phyloP scores from a whole-genome alignment of 2,113 vertebrate genomes.

The Larimichthys polyactis region DNA sequence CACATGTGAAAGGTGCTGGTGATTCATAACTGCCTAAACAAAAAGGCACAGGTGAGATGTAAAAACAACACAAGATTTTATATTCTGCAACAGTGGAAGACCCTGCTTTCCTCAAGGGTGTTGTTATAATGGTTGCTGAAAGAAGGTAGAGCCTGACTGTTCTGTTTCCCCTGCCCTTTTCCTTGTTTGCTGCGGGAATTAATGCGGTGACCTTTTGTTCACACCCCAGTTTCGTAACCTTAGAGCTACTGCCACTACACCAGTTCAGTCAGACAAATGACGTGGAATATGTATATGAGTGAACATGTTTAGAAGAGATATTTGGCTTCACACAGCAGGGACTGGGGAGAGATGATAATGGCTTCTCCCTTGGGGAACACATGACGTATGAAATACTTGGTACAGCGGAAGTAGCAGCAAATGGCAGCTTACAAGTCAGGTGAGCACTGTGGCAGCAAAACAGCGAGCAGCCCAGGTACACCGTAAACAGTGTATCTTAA shows the following conservation, averaged over 20 bases:
- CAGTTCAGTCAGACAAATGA: slow-evolving; percentile 1
- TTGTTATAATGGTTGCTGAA: slow-evolving; percentile 2
- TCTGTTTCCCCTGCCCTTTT: slow-evolving; percentile 23
- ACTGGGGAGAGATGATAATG: neutral
- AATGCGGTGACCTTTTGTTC: slow-evolving; percentile 27
- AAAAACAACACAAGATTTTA: slow-evolving; percentile 13
- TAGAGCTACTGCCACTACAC: neutral
- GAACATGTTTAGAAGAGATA: neutral
- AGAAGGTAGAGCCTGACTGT: neutral
- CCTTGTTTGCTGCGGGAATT: slow-evolving; percentile 15
- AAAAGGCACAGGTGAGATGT: slow-evolving; percentile 45
- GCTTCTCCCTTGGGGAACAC: neutral
- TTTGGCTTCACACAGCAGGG: neutral
- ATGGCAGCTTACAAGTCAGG: neutral
- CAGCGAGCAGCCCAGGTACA: too few species aligned
- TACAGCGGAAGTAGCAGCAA: neutral
- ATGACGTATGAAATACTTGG: neutral
- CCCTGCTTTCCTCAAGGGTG: neutral
- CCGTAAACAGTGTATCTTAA: too few species aligned
- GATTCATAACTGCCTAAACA: slow-evolving; percentile 51
- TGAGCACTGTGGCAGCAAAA: neutral
- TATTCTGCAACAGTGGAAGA: slow-evolving; percentile 7
- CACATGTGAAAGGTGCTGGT: slow-evolving; percentile 66
- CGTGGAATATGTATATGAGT: neutral
- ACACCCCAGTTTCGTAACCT: slow-evolving; percentile 3